Evolutionary conservation across 2,113 vertebrate species (phyloP), one percentile per base, ranked within the genome.

Genomic region (Sylvilagus bachmani): DNA sequence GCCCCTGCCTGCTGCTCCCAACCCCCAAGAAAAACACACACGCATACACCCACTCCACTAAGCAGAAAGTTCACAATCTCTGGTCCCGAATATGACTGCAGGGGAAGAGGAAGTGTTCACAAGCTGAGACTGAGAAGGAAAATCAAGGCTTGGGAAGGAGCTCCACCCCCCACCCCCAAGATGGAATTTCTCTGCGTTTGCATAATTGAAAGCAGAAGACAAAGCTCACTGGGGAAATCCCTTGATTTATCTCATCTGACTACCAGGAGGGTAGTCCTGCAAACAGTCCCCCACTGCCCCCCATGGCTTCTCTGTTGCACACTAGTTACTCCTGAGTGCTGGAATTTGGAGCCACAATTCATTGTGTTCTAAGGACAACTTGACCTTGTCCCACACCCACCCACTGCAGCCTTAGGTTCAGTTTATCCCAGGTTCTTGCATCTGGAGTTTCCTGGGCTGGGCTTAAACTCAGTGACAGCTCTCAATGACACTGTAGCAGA

Each of bases 161-260:
- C 55, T 6, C 55, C 13, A 14, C 12, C 19, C 55, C 55, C 55
- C 55, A 58, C 22, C 49, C 38, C 14, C 1, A 25, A 82, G 75
- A 69, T 53, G 80, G 70, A 87, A 67, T 17, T 89, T 94, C 53
- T 69, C 82, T 89, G 84, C 81, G 79, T 89, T 19, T 86, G 79
- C 14, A 55, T 93, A 78, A 91, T 55, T 83, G 75, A 94, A 95
- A 89, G 82, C 89, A 89, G 77, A 88, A 95, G 84, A 87, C 21
- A 86, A 16, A 53, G 74, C 84, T 93, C 92, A 4, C 0, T 49
- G 80, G 92, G 91, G 77, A 90, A 86, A 74, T 79, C 33, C 31
- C 33, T n/a, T 74, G 77, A 49, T 81, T 83, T 33, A 51, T 29
- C 85, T 94, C 71, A n/a, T 77, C 73, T 67, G 75, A 71, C 75